Conservation (phyloP, 2,888 invertebrate species). For the Linyphia triangularis region DNA sequence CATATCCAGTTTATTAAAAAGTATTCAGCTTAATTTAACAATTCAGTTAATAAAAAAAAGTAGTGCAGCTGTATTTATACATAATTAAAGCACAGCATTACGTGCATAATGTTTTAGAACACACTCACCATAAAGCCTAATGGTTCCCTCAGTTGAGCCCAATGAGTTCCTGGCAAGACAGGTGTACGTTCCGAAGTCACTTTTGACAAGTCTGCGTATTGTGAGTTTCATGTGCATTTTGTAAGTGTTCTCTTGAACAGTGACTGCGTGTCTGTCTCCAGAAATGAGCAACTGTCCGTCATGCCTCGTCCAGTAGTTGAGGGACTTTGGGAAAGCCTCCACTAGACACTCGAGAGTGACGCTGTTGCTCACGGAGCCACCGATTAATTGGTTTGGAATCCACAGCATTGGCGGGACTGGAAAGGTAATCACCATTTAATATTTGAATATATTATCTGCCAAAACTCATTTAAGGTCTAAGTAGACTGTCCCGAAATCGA, state of each 20-base stretch:
- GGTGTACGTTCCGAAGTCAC: constrained; percentile 85
- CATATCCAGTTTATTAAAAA: no score
- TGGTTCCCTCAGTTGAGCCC: constrained; percentile 77
- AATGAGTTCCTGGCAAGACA: constrained; percentile 78
- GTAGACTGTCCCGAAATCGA: no score
- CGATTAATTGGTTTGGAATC: constrained; percentile 90
- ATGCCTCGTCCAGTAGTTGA: constrained; percentile 88
- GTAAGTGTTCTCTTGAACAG: constrained; percentile 81
- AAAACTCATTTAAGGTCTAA: no score
- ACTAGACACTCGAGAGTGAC: constrained; percentile 89
- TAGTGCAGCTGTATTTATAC: no score
- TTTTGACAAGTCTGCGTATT: constrained; percentile 87
- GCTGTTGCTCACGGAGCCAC: constrained; percentile 87
- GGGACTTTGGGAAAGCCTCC: constrained; percentile 92
- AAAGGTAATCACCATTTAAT: no score
- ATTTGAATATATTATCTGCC: no score
- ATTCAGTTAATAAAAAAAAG: no score
- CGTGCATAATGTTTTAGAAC: no score
- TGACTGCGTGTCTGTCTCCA: constrained; percentile 49
- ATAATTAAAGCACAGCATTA: no score
- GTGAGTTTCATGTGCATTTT: constrained; percentile 92
- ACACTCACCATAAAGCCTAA: constrained; percentile 76
- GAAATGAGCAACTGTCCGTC: constrained; percentile 60
- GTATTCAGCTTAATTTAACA: no score
- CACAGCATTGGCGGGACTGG: constrained; percentile 91